phyloP scores from a whole-genome alignment of 2,888 invertebrate genomes.

The Falcaria lacertinaria region DNA sequence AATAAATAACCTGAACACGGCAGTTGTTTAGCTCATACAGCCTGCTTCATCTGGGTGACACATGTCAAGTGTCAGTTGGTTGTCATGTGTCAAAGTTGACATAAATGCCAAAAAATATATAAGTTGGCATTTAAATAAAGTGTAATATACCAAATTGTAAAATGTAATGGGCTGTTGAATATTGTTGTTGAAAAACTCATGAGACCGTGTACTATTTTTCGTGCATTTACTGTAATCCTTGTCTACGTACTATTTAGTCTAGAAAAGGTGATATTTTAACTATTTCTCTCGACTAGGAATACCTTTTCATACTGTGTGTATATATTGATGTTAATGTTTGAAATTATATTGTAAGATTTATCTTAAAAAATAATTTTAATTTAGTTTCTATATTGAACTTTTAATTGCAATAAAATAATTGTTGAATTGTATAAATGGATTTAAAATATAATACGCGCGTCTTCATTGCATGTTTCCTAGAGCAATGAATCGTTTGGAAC shows the following conservation, averaged over 20 bases:
- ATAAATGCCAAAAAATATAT: not conserved
- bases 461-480: not conserved
- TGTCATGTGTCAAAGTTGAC: not conserved
- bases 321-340: conserved; percentile 62
- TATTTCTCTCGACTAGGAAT: conserved; percentile 59
- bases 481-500: no score
- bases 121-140: not conserved
- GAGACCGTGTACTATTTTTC: conserved; percentile 77
- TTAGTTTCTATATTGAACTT: conserved; percentile 26
- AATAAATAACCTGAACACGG: conserved; percentile 47
- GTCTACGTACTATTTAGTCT: conserved; percentile 55
- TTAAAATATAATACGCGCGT: not conserved
- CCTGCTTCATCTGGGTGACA: not conserved
- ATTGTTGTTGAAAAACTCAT: conserved; percentile 60
- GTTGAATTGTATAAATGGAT: not conserved
- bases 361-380: conserved; percentile 26
- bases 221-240: conserved; percentile 78
- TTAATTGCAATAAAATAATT: conserved; percentile 32
- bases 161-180: conserved; percentile 21
- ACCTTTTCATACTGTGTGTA: conserved; percentile 57
- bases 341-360: conserved; percentile 48
- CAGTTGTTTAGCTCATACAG: conserved; percentile 47
- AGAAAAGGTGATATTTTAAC: conserved; percentile 72
- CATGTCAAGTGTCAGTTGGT: not conserved
- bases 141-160: not conserved